phyloP scores from a whole-genome alignment of 2,888 invertebrate genomes.

The Heteromyza rotundicornis region DNA sequence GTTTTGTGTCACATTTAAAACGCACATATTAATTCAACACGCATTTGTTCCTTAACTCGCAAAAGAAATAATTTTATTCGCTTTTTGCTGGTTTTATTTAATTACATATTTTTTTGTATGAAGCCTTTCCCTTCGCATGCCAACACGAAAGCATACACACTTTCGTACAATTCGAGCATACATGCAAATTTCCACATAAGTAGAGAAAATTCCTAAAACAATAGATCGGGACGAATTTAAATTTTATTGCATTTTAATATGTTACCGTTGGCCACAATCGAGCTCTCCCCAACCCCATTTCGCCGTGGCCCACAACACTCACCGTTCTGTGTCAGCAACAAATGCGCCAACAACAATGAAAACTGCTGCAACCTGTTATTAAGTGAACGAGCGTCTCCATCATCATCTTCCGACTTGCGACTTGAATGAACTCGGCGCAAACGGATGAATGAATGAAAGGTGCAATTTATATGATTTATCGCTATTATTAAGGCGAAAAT shows the following conservation, averaged over 20 bases:
- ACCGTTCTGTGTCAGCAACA: not conserved
- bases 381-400: constrained; percentile 2
- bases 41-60: not conserved
- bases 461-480: constrained; percentile 62
- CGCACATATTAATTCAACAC: not conserved
- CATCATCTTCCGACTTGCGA: not conserved
- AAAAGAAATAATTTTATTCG: not conserved
- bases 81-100: not conserved
- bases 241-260: not conserved
- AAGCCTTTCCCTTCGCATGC: not conserved
- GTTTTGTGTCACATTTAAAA: not conserved
- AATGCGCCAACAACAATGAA: not conserved
- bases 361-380: constrained; percentile 5
- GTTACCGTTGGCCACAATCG: not conserved
- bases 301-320: not conserved
- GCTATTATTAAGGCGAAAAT: constrained; percentile 55
- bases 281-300: not conserved
- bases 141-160: not conserved
- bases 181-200: not conserved
- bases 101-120: not conserved
- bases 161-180: too few relatives aligned
- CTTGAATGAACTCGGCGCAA: not conserved
- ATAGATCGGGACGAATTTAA: not conserved
- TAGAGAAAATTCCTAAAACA: not conserved
- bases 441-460: constrained; percentile 51